phyloP scores from a whole-genome alignment of 2,888 invertebrate genomes.

The Ichneumoninae sp. region DNA sequence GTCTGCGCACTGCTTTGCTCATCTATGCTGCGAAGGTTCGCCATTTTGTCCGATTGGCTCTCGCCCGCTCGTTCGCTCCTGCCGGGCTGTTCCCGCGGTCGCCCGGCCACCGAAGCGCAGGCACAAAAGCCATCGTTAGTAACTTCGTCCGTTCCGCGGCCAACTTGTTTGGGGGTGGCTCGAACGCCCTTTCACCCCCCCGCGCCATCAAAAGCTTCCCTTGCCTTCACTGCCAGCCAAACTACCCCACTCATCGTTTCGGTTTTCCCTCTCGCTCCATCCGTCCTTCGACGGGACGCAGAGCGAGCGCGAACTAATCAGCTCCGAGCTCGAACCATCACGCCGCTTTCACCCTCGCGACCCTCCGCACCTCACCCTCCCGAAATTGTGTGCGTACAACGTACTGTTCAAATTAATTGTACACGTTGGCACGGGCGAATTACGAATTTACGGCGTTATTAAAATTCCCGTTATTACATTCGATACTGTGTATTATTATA shows the following conservation, averaged over 20 bases:
- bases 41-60: constrained; percentile 17
- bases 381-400: constrained; percentile 60
- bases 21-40: not conserved
- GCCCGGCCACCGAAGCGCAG: constrained; percentile 43
- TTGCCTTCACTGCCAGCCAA: constrained; percentile 22
- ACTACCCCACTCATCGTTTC: constrained; percentile 25
- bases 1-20: constrained; percentile 26
- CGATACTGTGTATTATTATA: not conserved
- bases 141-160: constrained; percentile 73
- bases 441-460: constrained; percentile 69
- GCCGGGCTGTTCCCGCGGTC: constrained; percentile 31
- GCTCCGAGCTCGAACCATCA: not conserved
- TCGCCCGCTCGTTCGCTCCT: constrained; percentile 28
- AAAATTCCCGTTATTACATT: not conserved
- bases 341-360: not conserved
- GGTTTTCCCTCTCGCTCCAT: constrained; percentile 10
- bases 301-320: constrained; percentile 16
- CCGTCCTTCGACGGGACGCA: not conserved
- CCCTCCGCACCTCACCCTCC: not conserved
- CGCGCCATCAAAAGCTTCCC: constrained; percentile 37
- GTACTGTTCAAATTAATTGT: constrained; percentile 75
- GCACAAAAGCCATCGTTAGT: constrained; percentile 80
- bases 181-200: constrained; percentile 36
- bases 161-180: constrained; percentile 60
- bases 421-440: constrained; percentile 58